Evolutionary conservation across 2,113 vertebrate species (phyloP), one percentile per base, ranked within the genome.

Genomic region (Chaetodon trifascialis): DNA sequence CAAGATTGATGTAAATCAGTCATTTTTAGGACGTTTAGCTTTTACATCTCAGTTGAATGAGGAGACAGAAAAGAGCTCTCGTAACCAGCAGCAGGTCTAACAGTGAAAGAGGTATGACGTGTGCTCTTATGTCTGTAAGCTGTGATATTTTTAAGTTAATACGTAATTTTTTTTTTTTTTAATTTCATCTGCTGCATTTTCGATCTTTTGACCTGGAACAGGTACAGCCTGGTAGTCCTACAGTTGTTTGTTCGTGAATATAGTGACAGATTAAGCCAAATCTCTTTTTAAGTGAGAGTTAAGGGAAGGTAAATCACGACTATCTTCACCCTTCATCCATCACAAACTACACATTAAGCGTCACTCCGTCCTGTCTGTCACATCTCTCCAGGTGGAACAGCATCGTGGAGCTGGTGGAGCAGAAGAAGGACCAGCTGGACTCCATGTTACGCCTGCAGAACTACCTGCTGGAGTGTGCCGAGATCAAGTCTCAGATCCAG

Each of bases 371-470:
- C 7, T 4, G 21, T 67, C 40, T 77, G 7, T 56, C 63, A 10
- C 34, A 23, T 34, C 11, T 1, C 4, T 17, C 49, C 89, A 99
- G 98, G 92, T 99, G 98, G 98, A 99, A 98, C 91, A 94, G 95
- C n/a, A 98, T 99, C 4, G 97, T 99, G 84, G 97, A 97, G 89
- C 91, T 99, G 91, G 97, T 99, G 30, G 97, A 99, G 77, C 90
- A 79, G 69, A 98, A 97, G 92, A 99, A 99, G 69, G 92, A 91
- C 21, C 96, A 97, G 46, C 86, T 98, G 5, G 93, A 94, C 88
- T 96, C 96, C 0, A 95, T 97, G 73, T 88, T 98, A 11, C 94
- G 95, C 15, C 95, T 99, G 86, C 98, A 99, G 94, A 99, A 98
- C 92, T 98, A 98, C 83, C 95, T 98, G 2, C 93, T 99, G 91